phyloP scores from a whole-genome alignment of 2,888 invertebrate genomes.

The Ochropleura plecta region DNA sequence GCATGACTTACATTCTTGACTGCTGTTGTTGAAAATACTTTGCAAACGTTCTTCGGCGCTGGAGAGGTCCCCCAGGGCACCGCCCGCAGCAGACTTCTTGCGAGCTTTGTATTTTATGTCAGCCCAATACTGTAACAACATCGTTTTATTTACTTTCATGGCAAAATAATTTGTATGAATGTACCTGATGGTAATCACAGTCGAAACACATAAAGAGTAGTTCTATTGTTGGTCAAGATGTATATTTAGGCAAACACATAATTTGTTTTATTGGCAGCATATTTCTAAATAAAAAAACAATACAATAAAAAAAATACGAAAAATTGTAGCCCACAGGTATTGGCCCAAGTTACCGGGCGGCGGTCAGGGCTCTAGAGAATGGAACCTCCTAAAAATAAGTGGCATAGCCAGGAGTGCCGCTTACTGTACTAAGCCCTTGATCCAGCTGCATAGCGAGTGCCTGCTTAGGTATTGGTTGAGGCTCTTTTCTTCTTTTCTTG shows the following conservation, averaged over 20 bases:
- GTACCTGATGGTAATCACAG: not conserved
- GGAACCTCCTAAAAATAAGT: no score
- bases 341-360: no score
- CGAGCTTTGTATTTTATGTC: conserved; percentile 87
- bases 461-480: no score
- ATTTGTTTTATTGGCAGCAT: not conserved
- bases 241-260: not conserved
- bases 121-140: conserved; percentile 83
- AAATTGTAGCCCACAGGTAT: no score
- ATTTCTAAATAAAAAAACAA: no score
- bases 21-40: conserved; percentile 77
- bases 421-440: no score
- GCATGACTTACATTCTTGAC: conserved; percentile 73
- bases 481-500: no score
- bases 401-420: no score
- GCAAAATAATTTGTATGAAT: not conserved
- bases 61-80: conserved; percentile 84
- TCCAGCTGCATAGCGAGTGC: no score
- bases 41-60: conserved; percentile 83
- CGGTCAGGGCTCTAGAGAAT: no score
- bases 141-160: not conserved
- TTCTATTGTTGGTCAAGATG: no score
- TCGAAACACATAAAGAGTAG: not conserved
- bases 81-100: conserved; percentile 84
- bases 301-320: no score